phyloP scores from a whole-genome alignment of 2,888 invertebrate genomes.

The Drosophila nr. medialis region DNA sequence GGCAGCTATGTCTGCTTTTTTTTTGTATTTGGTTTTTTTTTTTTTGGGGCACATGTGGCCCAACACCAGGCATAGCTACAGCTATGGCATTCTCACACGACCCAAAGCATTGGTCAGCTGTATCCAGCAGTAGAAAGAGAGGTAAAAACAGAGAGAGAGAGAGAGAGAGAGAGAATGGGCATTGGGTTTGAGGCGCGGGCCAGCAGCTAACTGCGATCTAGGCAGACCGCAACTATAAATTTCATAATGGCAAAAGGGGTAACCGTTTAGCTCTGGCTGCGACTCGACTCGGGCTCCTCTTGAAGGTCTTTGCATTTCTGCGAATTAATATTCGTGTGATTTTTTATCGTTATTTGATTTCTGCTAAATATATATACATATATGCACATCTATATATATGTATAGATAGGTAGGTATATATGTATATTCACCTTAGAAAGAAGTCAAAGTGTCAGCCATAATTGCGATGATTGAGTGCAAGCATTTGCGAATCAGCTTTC shows the following conservation, averaged over 20 bases:
- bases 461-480: constrained; percentile 53
- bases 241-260: constrained; percentile 65
- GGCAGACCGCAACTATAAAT: constrained; percentile 75
- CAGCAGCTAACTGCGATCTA: constrained; percentile 55
- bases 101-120: constrained; percentile 50
- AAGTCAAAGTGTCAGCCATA: constrained; percentile 52
- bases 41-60: constrained; percentile 68
- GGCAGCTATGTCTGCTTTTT: constrained; percentile 29
- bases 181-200: constrained; percentile 21
- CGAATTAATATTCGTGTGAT: constrained; percentile 83
- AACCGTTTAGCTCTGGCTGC: constrained; percentile 54
- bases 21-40: constrained; percentile 1
- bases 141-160: background rate
- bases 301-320: constrained; percentile 80
- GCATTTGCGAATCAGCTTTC: constrained; percentile 15
- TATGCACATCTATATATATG: constrained; percentile 31
- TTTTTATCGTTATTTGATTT: constrained; percentile 81
- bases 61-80: constrained; percentile 41
- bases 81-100: constrained; percentile 72
- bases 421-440: constrained; percentile 19
- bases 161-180: constrained; percentile 3
- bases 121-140: constrained; percentile 21
- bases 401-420: constrained; percentile 13
- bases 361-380: constrained; percentile 55
- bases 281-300: constrained; percentile 39